Base-by-base conservation (phyloP, 2,888 invertebrate genomes). In the Diplazon laetatorius region DNA sequence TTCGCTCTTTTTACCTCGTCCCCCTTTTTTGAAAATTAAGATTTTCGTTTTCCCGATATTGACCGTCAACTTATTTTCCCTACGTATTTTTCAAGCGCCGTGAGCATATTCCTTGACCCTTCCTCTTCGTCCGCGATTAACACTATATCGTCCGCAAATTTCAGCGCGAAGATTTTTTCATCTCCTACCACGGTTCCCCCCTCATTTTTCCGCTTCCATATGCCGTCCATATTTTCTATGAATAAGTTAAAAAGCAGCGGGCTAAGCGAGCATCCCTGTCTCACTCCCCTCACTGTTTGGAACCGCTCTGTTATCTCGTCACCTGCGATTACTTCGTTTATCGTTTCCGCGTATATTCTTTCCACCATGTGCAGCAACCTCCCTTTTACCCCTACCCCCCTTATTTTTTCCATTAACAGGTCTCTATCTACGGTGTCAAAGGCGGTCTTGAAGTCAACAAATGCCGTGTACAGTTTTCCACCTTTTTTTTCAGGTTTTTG, bases 71-170 rank as follows among this genome's bases (percentile, higher is more conserved):
- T 65, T 65, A 5, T 57, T 80, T 2, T 72, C 55, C 65, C 57
- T 12, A 71, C 18, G 20, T 66, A 77, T 55, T 37, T 77, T n/a
- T 74, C 71, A 2, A 73, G 10, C 30, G 71, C 16, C 22, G 22
- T 30, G 2, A 79, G 46, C 77, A 80, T 77, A 4, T 39, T 44
- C 18, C 57, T 57, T 62, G 78, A 48, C 12, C 66, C 74, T 8
- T 37, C 35, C 20, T 46, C 71, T 0, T 60, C 70, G 20, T 80
- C 73, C 1, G 78, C 68, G n/a, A 82, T 12, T 9, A 80, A 4
- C 2, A 66, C 82, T n/a, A 82, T 44, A 52, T 82, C 78, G 39
- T 82, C 82, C 0, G 80, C 74, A 39, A 78, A 80, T 42, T 78
- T 74, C 16, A 79, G 30, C 12, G 69, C 57, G 52, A 66, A 78